Evolutionary conservation across 2,888 invertebrate species (phyloP).

Genomic region (Pocota personata): DNA sequence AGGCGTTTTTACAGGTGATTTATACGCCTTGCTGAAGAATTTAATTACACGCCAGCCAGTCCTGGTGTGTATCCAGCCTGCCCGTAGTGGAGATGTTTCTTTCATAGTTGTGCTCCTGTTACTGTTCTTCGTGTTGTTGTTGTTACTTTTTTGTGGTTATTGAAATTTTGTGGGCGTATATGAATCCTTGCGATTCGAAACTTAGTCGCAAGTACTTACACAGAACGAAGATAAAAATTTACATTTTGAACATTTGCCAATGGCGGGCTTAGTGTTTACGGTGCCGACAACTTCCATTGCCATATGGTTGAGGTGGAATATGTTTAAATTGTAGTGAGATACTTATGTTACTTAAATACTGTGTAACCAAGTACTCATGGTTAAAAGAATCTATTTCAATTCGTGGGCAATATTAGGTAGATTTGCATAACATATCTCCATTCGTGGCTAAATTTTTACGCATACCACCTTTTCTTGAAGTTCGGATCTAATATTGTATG

Average conservation of each 20-base stretch:
- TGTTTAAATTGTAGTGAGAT: not conserved
- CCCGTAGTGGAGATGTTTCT: slow-evolving; percentile 13
- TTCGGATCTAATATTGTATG: too few species aligned
- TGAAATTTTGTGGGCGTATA: slow-evolving; percentile 61
- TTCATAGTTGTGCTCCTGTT: slow-evolving; percentile 19
- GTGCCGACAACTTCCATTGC: not conserved
- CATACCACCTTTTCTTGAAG: too few species aligned
- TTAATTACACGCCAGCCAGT: slow-evolving; percentile 58
- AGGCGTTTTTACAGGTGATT: slow-evolving; percentile 69
- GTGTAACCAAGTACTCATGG: too few species aligned
- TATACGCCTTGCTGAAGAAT: slow-evolving; percentile 68
- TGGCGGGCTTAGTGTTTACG: not conserved
- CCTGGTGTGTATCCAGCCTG: not conserved
- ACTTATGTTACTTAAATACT: not conserved
- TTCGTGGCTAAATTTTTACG: too few species aligned
- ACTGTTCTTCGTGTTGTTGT: slow-evolving; percentile 8
- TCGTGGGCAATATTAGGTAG: too few species aligned
- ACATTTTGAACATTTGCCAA: slow-evolving; percentile 66
- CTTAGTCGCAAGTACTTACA: slow-evolving; percentile 38
- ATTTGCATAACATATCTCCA: too few species aligned
- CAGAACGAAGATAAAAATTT: slow-evolving; percentile 47
- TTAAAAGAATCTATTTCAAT: too few species aligned
- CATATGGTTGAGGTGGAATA: not conserved
- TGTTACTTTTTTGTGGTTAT: slow-evolving; percentile 64
- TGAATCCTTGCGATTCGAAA: slow-evolving; percentile 27